These are phyloP conservation scores for Serrognathus titanus DNA, from an alignment of 2,888 invertebrate species.

Conservation along the genomic window DNA sequence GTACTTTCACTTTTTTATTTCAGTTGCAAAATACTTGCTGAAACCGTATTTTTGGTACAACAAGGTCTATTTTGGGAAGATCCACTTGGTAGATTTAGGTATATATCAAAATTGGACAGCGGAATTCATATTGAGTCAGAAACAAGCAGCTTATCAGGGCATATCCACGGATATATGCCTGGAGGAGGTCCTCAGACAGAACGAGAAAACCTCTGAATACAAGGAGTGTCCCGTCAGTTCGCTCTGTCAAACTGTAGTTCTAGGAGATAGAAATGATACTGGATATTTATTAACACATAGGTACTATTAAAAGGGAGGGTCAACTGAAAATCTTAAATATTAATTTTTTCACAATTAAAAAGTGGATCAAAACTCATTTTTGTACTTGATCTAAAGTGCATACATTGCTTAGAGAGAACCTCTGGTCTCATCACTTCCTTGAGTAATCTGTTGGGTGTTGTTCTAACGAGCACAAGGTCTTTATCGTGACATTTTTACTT, in stretches of 20 bases:
- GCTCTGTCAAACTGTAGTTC: conserved; percentile 32
- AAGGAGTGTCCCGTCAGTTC: conserved; percentile 26
- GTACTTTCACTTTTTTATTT: conserved; percentile 12
- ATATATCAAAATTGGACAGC: conserved; percentile 32
- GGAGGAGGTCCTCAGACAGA: conserved; percentile 28
- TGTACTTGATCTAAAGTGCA: no score
- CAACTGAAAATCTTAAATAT: background rate
- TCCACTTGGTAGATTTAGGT: conserved; percentile 25
- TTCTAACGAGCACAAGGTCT: no score
- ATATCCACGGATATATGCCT: conserved; percentile 33
- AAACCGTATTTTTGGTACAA: conserved; percentile 28
- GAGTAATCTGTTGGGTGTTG: no score
- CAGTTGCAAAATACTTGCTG: conserved; percentile 22
- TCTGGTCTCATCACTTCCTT: no score
- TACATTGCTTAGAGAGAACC: no score
- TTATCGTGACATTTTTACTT: no score
- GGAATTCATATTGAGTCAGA: conserved; percentile 26
- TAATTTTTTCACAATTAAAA: background rate
- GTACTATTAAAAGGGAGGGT: conserved; percentile 14
- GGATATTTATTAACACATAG: conserved; percentile 38
- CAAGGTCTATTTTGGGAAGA: conserved; percentile 12
- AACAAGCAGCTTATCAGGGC: conserved; percentile 29
- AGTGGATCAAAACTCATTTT: no score
- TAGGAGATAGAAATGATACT: conserved; percentile 29
- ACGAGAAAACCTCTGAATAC: conserved; percentile 2